These are phyloP conservation scores for Tarsius wallacei DNA, from an alignment of 2,797 vertebrate genomes.

Conservation along the genomic window DNA sequence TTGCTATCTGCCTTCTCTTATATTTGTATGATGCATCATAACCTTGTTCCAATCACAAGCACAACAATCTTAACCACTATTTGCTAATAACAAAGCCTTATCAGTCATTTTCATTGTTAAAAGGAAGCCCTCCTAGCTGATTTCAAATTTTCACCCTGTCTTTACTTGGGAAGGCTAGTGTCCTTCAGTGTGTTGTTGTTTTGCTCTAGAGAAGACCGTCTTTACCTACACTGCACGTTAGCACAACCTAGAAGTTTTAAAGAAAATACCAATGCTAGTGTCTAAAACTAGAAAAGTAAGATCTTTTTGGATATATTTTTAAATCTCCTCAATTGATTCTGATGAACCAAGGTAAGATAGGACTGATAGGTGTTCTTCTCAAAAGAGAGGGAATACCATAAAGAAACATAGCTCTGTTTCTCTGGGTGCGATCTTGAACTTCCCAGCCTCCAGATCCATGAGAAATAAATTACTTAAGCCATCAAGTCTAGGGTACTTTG, in stretches of 20 bases:
- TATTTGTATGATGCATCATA: background rate
- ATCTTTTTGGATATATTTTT: too few relatives aligned
- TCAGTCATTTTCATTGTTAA: background rate
- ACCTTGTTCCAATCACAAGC: background rate
- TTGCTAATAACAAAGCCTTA: background rate
- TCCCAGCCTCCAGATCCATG: fast-evolving
- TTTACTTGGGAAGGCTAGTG: background rate
- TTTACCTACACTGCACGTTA: background rate
- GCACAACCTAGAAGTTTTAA: background rate
- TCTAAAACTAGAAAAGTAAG: background rate
- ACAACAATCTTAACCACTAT: background rate
- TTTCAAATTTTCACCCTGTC: background rate
- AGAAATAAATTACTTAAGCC: background rate
- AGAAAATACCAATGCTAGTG: background rate
- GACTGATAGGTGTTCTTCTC: background rate
- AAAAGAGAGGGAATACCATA: background rate
- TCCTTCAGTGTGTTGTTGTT: background rate
- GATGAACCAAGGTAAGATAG: too few relatives aligned
- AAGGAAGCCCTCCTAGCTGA: background rate
- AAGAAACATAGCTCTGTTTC: too few relatives aligned
- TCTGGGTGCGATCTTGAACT: too few relatives aligned
- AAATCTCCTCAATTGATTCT: background rate
- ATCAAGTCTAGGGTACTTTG: background rate
- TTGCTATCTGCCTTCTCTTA: background rate
- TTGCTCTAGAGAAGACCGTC: background rate